Conservation (phyloP, 2,888 invertebrate species). For the Habroteleia sp. region DNA sequence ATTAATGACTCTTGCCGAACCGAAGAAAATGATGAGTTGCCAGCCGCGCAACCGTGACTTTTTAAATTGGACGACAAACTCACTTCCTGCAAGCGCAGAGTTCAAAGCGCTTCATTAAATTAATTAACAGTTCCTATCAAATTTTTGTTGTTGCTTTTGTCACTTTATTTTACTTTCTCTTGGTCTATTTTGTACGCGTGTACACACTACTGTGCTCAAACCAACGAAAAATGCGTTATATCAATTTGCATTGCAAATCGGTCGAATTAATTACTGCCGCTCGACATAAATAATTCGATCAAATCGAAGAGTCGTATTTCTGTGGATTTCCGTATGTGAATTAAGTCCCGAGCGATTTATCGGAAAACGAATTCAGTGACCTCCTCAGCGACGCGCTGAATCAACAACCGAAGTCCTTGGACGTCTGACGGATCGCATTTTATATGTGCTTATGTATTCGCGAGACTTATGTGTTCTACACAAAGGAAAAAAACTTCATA, state of each 20-base stretch:
- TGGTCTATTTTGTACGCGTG: no score
- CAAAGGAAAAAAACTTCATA: no score
- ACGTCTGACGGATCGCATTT: conserved; percentile 53
- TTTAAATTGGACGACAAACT: conserved; percentile 54
- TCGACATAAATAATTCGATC: conserved; percentile 17
- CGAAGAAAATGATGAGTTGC: conserved; percentile 65
- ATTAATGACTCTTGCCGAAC: conserved; percentile 71
- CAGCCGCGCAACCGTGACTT: conserved; percentile 62
- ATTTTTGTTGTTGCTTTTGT: conserved; percentile 40
- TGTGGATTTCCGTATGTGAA: conserved; percentile 1
- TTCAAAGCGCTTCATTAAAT: conserved; percentile 61
- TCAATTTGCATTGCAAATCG: no score
- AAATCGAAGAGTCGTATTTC: background rate
- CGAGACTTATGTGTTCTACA: no score
- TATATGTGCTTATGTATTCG: conserved; percentile 22
- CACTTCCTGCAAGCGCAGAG: conserved; percentile 44
- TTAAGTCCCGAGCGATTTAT: conserved; percentile 9
- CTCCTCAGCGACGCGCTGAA: conserved; percentile 37
- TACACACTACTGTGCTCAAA: no score
- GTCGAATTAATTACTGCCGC: no score
- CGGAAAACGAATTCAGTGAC: conserved; percentile 42
- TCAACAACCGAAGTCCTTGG: conserved; percentile 68
- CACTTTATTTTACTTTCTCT: conserved; percentile 8
- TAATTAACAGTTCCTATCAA: conserved; percentile 57
- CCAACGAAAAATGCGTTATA: no score